Conservation (phyloP, 1,140 invertebrate species). For the Apis laboriosa region DNA sequence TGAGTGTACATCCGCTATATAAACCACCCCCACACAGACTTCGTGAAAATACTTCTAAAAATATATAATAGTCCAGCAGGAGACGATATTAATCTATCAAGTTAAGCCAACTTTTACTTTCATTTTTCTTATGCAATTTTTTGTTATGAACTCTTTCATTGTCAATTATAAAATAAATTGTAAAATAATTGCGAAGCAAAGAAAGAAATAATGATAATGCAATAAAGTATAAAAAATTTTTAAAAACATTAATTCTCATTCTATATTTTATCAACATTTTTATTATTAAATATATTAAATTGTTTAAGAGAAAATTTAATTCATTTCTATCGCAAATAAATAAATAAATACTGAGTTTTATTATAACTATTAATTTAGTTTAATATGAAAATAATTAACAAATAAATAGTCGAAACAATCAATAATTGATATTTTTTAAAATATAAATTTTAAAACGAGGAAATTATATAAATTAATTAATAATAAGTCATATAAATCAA, state of each 20-base stretch:
- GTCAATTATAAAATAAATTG: neutral
- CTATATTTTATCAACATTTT: neutral
- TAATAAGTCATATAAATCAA: no score
- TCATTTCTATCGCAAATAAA: no score
- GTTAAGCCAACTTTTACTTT: neutral
- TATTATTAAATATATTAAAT: neutral
- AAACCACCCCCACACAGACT: constrained; percentile 56
- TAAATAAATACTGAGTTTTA: no score
- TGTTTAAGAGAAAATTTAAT: no score
- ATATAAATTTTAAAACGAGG: no score
- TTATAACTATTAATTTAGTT: no score
- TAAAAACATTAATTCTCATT: neutral
- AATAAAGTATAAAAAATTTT: neutral
- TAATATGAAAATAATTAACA: no score
- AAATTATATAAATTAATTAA: no score
- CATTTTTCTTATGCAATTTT: neutral
- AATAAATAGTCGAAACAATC: no score
- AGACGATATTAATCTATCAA: constrained; percentile 26
- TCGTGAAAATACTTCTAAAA: constrained; percentile 60
- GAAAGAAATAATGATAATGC: neutral
- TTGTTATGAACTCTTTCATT: neutral
- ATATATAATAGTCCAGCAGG: constrained; percentile 40
- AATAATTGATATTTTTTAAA: no score
- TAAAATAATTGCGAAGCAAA: no score
- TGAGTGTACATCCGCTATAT: constrained; percentile 65